Conservation (phyloP, 1,140 invertebrate genomes). For the Panulirus ornatus region DNA sequence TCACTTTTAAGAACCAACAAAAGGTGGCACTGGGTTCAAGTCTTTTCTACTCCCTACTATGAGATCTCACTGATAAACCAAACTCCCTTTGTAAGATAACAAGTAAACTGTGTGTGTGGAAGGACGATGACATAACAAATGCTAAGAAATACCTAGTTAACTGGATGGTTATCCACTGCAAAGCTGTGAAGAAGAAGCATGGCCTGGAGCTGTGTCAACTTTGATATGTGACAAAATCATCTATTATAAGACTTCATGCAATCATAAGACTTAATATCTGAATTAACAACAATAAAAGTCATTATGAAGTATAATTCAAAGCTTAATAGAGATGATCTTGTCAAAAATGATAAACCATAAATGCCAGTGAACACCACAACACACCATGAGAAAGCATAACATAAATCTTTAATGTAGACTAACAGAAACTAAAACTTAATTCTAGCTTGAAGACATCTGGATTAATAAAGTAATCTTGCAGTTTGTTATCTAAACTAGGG, state of each 20-base stretch:
- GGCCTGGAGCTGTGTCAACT: slow-evolving; percentile 31
- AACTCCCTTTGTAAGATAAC: slow-evolving; percentile 69
- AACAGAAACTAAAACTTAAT: slow-evolving; percentile 44
- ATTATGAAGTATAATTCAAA: slow-evolving; percentile 18
- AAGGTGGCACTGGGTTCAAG: slow-evolving; percentile 70
- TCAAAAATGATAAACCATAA: slow-evolving; percentile 8
- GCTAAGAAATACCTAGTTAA: slow-evolving; percentile 34
- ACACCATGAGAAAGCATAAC: slow-evolving; percentile 57
- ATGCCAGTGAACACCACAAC: slow-evolving; percentile 50
- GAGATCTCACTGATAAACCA: slow-evolving; percentile 71
- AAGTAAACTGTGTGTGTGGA: slow-evolving; percentile 42
- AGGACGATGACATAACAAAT: slow-evolving; percentile 16
- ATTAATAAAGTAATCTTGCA: slow-evolving; percentile 46
- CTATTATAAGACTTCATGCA: neutral
- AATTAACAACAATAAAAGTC: slow-evolving; percentile 19
- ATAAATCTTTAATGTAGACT: slow-evolving; percentile 52
- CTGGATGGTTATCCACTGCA: slow-evolving; percentile 27
- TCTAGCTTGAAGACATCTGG: slow-evolving; percentile 65
- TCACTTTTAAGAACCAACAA: slow-evolving; percentile 68
- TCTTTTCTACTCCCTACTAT: slow-evolving; percentile 67
- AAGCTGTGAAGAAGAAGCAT: slow-evolving; percentile 51
- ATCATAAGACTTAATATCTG: neutral
- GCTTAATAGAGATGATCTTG: slow-evolving; percentile 38
- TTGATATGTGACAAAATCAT: slow-evolving; percentile 40
- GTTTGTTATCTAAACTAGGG: slow-evolving; percentile 64